Conservation (phyloP, 1,140 invertebrate species). For the Ceratitis capitata region DNA sequence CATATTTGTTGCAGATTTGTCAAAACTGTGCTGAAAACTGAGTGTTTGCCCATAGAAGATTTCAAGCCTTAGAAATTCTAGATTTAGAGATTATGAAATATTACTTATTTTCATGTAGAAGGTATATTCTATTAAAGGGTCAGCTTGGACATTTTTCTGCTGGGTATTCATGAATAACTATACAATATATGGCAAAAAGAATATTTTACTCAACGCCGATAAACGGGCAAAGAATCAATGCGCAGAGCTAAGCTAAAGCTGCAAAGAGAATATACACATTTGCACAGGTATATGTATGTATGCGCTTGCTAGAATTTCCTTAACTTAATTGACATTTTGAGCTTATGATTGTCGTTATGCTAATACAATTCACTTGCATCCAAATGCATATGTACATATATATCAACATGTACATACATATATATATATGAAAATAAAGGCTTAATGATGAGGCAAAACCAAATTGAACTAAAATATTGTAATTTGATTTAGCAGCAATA, state of each 20-base stretch:
- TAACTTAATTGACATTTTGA: conserved; percentile 42
- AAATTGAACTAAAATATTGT: neutral
- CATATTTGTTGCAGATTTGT: no score
- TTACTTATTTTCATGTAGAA: no score
- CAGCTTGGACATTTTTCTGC: no score
- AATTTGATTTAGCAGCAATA: conserved; percentile 33
- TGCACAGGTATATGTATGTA: neutral
- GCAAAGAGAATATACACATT: no score
- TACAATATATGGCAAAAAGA: neutral
- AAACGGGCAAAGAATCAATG: neutral
- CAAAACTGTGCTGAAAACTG: no score
- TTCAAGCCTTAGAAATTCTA: no score
- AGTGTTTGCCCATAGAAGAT: no score
- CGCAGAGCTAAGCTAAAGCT: neutral
- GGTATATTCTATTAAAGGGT: no score
- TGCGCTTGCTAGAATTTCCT: neutral
- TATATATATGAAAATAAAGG: neutral
- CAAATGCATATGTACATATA: neutral
- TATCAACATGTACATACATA: neutral
- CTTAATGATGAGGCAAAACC: neutral
- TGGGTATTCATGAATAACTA: neutral
- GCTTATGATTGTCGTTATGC: conserved; percentile 43
- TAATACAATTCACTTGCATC: neutral
- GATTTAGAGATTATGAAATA: no score
- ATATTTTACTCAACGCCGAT: neutral